phyloP scores from a whole-genome alignment of 2,113 vertebrate species.

The Hipposideros armiger region DNA sequence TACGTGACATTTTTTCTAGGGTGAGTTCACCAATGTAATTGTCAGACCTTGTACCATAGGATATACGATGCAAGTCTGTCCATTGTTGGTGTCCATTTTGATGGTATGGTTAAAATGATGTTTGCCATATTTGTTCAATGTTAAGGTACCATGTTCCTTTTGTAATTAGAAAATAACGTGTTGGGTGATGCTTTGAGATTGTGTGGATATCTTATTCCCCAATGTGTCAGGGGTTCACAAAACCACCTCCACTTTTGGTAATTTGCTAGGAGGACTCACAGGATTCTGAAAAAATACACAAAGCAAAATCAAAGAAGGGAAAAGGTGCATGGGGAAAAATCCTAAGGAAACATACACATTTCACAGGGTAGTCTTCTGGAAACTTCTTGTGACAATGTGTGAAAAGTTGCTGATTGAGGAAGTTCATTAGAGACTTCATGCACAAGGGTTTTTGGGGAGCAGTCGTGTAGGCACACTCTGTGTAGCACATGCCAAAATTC shows the following conservation, averaged over 20 bases:
- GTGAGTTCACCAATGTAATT: no score
- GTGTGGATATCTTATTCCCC: neutral
- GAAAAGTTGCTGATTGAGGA: neutral
- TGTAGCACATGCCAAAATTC: neutral
- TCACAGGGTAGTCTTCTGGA: neutral
- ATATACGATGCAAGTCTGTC: neutral
- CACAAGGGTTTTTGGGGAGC: neutral
- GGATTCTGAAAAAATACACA: neutral
- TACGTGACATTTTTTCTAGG: no score
- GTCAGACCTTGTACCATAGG: no score
- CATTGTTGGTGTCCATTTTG: neutral
- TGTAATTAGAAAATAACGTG: neutral
- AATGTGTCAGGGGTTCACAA: neutral
- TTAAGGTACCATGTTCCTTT: neutral
- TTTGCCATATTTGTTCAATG: neutral
- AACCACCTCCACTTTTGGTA: neutral
- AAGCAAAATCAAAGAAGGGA: neutral
- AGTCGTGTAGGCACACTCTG: neutral
- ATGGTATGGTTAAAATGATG: neutral
- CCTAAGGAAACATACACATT: neutral
- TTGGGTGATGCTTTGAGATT: neutral
- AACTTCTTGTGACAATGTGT: neutral
- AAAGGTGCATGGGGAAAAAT: neutral
- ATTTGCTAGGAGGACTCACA: neutral
- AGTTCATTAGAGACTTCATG: neutral